A percentile compares a stretch with the other conserved stretches of the same genome.
These are phyloP conservation scores for Pseudococcus jackbeardsleyi DNA, from an alignment of 2,888 invertebrate species.

Conservation along the genomic window DNA sequence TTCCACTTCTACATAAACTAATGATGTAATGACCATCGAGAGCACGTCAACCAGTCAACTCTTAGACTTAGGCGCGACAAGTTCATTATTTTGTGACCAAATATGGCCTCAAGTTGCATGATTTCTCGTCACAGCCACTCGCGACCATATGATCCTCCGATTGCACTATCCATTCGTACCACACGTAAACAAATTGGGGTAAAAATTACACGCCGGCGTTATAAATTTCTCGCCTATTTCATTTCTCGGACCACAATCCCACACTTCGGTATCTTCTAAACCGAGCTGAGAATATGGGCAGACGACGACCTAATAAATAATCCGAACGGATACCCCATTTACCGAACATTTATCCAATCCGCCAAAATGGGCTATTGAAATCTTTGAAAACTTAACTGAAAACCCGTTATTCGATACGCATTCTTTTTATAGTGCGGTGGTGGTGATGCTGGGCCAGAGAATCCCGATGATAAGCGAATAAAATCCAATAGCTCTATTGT, in stretches of 20 bases:
- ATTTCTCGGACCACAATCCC: background rate
- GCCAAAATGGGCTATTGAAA: background rate
- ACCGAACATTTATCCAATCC: slow-evolving; percentile 15
- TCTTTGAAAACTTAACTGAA: background rate
- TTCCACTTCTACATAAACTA: background rate
- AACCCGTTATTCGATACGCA: slow-evolving; percentile 50
- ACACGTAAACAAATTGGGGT: background rate
- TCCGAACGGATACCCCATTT: background rate
- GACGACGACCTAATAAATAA: slow-evolving; percentile 44
- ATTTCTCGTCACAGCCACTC: background rate
- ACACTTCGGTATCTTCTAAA: no score
- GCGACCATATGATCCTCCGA: background rate
- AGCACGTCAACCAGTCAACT: background rate
- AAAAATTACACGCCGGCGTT: background rate
- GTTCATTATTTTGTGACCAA: slow-evolving; percentile 10
- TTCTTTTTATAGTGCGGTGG: slow-evolving; percentile 2
- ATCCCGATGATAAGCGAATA: slow-evolving; percentile 13
- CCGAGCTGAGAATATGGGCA: background rate
- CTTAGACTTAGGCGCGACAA: background rate
- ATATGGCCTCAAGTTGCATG: background rate
- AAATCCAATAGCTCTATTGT: slow-evolving; percentile 37
- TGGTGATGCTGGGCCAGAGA: background rate
- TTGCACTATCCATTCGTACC: background rate
- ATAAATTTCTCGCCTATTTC: background rate
- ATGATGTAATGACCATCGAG: slow-evolving; percentile 10